phyloP scores from a whole-genome alignment of 2,113 vertebrate genomes.

The Eulemur rufifrons region DNA sequence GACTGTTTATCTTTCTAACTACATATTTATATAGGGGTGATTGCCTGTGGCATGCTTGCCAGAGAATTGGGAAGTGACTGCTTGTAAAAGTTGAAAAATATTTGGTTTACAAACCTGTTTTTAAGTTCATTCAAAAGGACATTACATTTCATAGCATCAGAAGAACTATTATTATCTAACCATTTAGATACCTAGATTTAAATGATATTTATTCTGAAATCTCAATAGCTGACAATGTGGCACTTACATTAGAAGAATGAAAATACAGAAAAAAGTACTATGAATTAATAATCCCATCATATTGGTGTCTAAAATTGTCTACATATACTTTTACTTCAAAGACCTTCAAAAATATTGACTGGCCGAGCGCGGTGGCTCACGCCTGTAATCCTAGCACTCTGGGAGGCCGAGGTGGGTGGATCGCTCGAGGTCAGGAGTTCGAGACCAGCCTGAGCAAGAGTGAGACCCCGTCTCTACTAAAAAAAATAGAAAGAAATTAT shows the following conservation, averaged over 20 bases:
- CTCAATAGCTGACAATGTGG: background rate
- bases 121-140: conserved; percentile 67
- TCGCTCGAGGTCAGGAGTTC: no score
- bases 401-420: no score
- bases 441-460: no score
- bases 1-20: conserved; percentile 59
- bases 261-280: background rate
- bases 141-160: conserved; percentile 61
- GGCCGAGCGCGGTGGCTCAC: no score
- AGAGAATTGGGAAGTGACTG: conserved; percentile 56
- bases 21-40: conserved; percentile 57
- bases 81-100: conserved; percentile 60
- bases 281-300: conserved; percentile 4
- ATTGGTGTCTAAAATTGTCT: conserved; percentile 27
- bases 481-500: no score
- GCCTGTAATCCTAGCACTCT: no score
- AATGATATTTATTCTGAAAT: conserved; percentile 49
- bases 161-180: conserved; percentile 7
- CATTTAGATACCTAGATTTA: conserved; percentile 53
- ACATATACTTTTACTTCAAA: conserved; percentile 27
- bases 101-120: conserved; percentile 59
- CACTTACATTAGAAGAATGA: conserved; percentile 19
- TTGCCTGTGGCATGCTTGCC: conserved; percentile 55
- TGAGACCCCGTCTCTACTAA: no score
- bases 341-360: conserved; percentile 7